Evolutionary conservation across 2,113 vertebrate genomes (phyloP).

Genomic region (Saguinus midas): DNA sequence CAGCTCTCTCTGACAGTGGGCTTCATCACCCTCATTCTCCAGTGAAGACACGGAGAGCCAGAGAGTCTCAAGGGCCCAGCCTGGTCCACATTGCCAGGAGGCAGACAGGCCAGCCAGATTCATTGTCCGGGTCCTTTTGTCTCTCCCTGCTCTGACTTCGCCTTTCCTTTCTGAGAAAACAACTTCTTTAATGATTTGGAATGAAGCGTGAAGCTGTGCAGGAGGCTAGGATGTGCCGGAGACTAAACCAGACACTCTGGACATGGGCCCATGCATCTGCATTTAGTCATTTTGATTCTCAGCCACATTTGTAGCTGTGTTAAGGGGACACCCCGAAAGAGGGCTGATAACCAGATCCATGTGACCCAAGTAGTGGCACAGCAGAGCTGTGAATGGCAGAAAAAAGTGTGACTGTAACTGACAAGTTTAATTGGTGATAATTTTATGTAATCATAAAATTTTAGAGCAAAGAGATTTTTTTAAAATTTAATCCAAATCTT

Average conservation of each 20-base stretch:
- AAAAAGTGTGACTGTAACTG: no score
- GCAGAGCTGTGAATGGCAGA: not conserved
- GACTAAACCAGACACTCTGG: not conserved
- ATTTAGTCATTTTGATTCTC: accelerated
- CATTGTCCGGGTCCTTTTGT: no score
- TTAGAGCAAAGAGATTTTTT: not conserved
- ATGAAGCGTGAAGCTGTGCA: no score
- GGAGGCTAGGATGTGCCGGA: not conserved
- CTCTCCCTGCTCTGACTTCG: accelerated
- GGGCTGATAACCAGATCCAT: not conserved
- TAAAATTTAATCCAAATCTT: not conserved
- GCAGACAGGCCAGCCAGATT: accelerated
- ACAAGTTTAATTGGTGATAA: not conserved
- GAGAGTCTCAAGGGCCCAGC: accelerated
- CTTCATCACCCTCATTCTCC: accelerated
- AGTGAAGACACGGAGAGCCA: not conserved
- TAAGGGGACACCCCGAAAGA: not conserved
- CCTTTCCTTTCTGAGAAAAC: not conserved
- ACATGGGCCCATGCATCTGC: accelerated
- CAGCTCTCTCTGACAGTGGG: not conserved
- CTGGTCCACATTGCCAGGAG: accelerated
- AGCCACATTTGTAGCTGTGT: not conserved
- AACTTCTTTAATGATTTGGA: not conserved
- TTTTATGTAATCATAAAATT: not conserved
- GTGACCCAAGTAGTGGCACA: accelerated